Evolutionary conservation across 37 sponge, comb jelly and placozoan species (phyloP), one percentile per base, ranked within the genome.

Genomic region (Ephydatia muelleri): DNA sequence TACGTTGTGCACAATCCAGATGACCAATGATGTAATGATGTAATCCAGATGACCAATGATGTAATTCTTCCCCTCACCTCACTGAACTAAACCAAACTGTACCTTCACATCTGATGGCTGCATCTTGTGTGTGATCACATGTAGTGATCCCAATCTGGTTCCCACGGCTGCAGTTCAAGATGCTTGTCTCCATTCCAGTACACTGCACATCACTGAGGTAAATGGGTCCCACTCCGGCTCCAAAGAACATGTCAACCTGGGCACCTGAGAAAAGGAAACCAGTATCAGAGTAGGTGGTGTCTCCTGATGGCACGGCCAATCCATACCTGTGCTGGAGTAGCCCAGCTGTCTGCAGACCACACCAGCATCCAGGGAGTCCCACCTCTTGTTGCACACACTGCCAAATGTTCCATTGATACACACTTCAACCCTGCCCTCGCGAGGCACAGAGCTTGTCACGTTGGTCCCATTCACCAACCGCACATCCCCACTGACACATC

Each of bases 91-190:
- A n/a, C n/a, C n/a, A n/a, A n/a, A n/a, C 57, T 21, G 0, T 74
- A 86, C 87, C 67, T 66, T 80, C 81, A 80, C 87, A 86, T 23
- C 48, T 37, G 16, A 86, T 81, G 27, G 75, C 87, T 27, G 75
- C 87, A 80, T 86, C 87, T 67, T 80, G 77, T 25, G 81, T 28
- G 74, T 80, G 81, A 1, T 86, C 68, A 74, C 87, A 86, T 81
- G 73, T 86, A 70, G 65, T 40, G 3, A 48, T 47, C 29, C 22
- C 8, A 14, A 65, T 39, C 30, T 71, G n/a, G 0, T 30, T 28
- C 73, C 75, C 73, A 37, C 66, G 38, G 16, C 38, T 31, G 74
- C 87, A 86, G 64, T 22, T 57, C 21, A 80, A 75, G 0, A 86
- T 72, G 68, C 25, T 66, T 1, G 38, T 35, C 43, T 86, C 87